Evolutionary conservation across 2,888 invertebrate genomes (phyloP).

Genomic region (Acronicta leporina): DNA sequence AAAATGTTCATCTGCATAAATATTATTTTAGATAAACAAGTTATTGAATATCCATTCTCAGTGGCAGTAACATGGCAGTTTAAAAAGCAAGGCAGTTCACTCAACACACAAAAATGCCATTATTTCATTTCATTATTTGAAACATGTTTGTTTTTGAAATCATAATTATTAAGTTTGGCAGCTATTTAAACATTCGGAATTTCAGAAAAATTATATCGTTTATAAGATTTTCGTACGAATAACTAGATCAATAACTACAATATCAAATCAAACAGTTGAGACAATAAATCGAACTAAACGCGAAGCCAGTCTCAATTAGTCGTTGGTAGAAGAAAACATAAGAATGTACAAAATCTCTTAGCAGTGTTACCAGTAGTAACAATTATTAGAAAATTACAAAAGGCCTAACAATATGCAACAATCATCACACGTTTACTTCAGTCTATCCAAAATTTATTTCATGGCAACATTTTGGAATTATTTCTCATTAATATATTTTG

Average conservation of each 20-base stretch:
- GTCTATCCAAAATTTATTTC: constrained; percentile 49
- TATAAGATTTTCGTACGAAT: constrained; percentile 30
- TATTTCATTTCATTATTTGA: neutral
- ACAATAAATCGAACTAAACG: constrained; percentile 35
- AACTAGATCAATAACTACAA: constrained; percentile 26
- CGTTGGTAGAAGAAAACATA: constrained; percentile 32
- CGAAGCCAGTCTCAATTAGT: constrained; percentile 28
- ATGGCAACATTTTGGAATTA: constrained; percentile 48
- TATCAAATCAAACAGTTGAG: constrained; percentile 26
- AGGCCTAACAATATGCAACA: constrained; percentile 47
- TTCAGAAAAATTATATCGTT: neutral
- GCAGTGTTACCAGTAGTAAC: constrained; percentile 32
- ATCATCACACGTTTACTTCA: constrained; percentile 49
- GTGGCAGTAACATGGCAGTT: constrained; percentile 11
- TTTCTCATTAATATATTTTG: neutral
- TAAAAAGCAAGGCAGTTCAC: constrained; percentile 5
- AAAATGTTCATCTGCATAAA: too few relatives aligned
- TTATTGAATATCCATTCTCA: neutral
- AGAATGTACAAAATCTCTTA: constrained; percentile 39
- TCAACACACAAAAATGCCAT: neutral
- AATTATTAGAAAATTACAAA: constrained; percentile 58
- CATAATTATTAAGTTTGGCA: neutral
- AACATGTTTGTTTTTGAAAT: neutral
- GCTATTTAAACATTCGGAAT: neutral
- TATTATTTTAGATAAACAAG: neutral